Base-by-base conservation (phyloP, 2,113 vertebrate genomes). In the Dicerorhinus sumatrensis region DNA sequence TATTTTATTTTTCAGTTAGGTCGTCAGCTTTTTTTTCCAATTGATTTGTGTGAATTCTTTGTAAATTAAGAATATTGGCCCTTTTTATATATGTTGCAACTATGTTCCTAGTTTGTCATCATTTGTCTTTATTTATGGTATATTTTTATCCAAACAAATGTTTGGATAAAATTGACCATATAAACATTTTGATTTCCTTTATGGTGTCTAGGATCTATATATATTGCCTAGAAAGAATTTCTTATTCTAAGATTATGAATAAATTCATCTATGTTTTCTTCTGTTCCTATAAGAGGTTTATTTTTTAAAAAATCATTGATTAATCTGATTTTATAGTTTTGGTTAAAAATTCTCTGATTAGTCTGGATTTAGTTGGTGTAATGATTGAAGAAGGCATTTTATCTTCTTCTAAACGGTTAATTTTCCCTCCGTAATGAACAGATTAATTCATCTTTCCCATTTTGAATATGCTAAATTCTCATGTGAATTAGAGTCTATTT, bases 381-480 rank as follows among this genome's bases (percentile, higher is more conserved):
- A 96, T 88, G 75, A 42, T 72, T 39, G 51, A 87, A 46, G n/a
- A 94, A 63, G 18, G 25, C 51, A 65, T 69, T 69, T 72, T 72
- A 80, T 80, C 21, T 77, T 96, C 95, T 90, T 89, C 63, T 82
- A 95, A 94, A 48, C 33, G 20, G 33, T 70, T 80, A 80, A 58
- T 76, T 97, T 96, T 91, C 72, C 48, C 63, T 51, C 29, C 84
- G 42, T 94, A 92, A 94, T 89, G 94, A 75, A 70, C 27, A 95
- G 90, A 76, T 76, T 94, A 97, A 96, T 94, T 96, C 18, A 67
- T 94, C 77, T 97, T 87, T 36, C 36, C 39, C 51, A 39, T 86
- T 96, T 96, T 76, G 56, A 96, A 94, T 89, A 97, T 81, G 73
- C 79, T 89, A 80, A 84, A 82, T 93, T 95, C 80, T 48, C 88